Percentiles rank a stretch among this genome's conserved stretches.
Evolutionary conservation across 2,113 vertebrate species (phyloP).

Genomic region (Sapajus apella): DNA sequence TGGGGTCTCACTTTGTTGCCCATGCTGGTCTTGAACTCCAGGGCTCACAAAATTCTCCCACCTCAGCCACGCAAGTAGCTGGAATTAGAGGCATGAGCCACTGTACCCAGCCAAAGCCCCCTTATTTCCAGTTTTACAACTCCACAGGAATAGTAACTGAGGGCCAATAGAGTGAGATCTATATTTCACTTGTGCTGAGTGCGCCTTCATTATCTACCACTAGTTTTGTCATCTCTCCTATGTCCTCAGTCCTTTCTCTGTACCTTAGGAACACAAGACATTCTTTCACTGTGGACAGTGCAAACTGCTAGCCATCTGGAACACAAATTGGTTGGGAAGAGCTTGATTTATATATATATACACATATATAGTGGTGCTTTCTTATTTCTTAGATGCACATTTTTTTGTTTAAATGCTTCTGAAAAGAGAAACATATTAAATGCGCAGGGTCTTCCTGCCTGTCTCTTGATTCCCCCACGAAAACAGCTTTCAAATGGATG

Average conservation of each 20-base stretch:
- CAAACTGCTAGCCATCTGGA: background rate
- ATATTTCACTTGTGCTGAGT: background rate
- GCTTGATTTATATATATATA: background rate
- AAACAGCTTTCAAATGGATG: background rate
- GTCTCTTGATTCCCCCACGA: background rate
- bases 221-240: background rate
- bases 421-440: background rate
- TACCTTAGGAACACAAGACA: background rate
- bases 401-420: conserved; percentile 17
- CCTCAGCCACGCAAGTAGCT: background rate
- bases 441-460: background rate
- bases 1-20: background rate
- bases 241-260: background rate
- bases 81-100: background rate
- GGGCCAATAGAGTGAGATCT: background rate
- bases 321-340: background rate
- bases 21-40: background rate
- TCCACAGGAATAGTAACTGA: background rate
- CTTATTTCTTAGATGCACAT: background rate
- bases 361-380: background rate
- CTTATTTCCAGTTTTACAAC: background rate
- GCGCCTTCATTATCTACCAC: background rate
- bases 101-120: no score
- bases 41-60: background rate
- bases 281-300: background rate